These are phyloP conservation scores for Eulemur mongoz DNA, from an alignment of 2,797 vertebrate genomes.

Conservation along the genomic window DNA sequence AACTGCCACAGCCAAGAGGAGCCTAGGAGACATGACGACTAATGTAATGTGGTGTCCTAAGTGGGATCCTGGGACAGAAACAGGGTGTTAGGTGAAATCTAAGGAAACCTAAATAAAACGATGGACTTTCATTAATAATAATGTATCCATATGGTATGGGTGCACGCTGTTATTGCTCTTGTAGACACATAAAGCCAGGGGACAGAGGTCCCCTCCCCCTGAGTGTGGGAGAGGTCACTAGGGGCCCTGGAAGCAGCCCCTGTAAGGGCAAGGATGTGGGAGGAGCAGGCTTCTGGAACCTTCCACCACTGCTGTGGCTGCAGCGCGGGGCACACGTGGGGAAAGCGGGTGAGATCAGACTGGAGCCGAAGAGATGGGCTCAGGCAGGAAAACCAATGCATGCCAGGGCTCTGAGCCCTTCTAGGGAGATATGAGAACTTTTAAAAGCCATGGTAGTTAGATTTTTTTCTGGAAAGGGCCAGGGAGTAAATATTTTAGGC, in stretches of 20 bases:
- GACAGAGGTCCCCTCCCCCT: neutral
- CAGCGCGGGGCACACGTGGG: accelerated
- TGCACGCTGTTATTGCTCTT: neutral
- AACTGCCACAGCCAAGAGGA: neutral
- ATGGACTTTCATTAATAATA: neutral
- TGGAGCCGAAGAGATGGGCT: neutral
- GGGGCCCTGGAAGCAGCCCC: neutral
- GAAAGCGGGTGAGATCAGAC: neutral
- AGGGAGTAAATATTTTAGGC: neutral
- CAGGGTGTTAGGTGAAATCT: neutral
- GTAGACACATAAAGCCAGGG: neutral
- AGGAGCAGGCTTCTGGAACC: neutral
- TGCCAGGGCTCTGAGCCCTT: neutral
- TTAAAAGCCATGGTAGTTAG: neutral
- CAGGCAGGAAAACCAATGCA: accelerated
- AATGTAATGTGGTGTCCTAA: neutral
- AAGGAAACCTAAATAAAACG: neutral
- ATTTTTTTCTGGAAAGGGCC: neutral
- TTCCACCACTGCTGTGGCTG: neutral
- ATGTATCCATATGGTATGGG: neutral
- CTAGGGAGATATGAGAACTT: neutral
- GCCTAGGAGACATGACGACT: neutral
- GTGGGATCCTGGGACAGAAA: neutral
- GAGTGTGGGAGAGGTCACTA: neutral
- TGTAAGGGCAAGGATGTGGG: neutral